A percentile compares a stretch with the other conserved stretches of the same genome.
Conservation (phyloP, 2,113 vertebrate species). For the Rhombomys opimus region DNA sequence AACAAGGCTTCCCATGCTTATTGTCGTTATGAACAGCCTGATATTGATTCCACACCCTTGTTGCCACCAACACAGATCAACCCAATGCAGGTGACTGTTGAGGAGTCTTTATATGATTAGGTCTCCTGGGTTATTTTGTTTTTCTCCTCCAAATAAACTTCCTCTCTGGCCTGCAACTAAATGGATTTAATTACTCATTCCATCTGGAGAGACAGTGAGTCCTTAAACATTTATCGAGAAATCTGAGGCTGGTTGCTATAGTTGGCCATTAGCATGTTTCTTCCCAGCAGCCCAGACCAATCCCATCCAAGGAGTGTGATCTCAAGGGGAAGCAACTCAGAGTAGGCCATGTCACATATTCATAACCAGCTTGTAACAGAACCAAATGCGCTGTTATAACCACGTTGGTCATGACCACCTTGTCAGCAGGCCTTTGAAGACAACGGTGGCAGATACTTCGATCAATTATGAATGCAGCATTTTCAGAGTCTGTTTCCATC, state of each 20-base stretch:
- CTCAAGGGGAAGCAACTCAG: not conserved
- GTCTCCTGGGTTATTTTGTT: not conserved
- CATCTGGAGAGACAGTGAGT: not conserved
- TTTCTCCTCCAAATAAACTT: not conserved
- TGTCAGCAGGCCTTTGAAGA: not conserved
- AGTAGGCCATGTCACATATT: not conserved
- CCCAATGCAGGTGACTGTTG: not conserved
- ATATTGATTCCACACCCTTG: not conserved
- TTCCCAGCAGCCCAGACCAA: not conserved
- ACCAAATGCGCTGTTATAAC: not conserved
- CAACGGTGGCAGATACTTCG: not conserved
- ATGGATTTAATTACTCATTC: not conserved
- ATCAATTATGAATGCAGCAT: conserved; percentile 17
- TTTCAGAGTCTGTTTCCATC: not conserved
- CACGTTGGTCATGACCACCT: not conserved
- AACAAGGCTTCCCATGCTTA: not conserved
- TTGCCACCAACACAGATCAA: not conserved
- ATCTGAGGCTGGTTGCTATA: not conserved
- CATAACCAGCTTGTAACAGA: not conserved
- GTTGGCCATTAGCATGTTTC: not conserved
- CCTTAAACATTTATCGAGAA: not conserved
- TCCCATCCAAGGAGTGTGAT: not conserved
- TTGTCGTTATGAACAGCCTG: not conserved
- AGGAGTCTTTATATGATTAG: not conserved
- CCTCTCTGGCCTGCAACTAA: not conserved